Evolutionary conservation across 2,888 invertebrate species (phyloP), one percentile per base, ranked within the genome.

Genomic region (Sinhomidia bicolor): DNA sequence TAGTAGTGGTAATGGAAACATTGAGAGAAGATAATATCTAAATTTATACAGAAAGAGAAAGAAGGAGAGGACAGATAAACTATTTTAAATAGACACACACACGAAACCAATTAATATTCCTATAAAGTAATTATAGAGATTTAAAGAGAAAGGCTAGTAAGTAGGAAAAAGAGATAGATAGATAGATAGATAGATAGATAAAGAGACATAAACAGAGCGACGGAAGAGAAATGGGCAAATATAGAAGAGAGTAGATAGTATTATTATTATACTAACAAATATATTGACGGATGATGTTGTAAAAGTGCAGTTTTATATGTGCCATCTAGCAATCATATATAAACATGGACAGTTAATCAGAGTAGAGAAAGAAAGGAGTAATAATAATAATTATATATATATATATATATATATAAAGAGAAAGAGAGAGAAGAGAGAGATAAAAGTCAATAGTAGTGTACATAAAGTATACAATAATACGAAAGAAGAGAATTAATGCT

Each of bases 171-270:
- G 3, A 74, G 23, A 47, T 1, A 51, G 9, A 54, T 29, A 93
- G n/a, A 79, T 93, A 93, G 93, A 92, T 91, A 92, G 90, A 91
- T 88, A 92, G 91, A 93, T 78, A 92, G 89, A 92, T 90, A 41
- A 26, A 76, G 76, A 82, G n/a, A 82, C n/a, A n/a, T n/a, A n/a
- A 74, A 71, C 36, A 71, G 26, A 68, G 32, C 29, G 62, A 51
- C 20, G 41, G 29, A 65, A 57, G 26, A 76, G 79, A 79, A 32
- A 82, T 23, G 23, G 29, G 44, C n/a, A 87, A 54, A 60, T 10
- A 74, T 10, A 74, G 60, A 78, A 20, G 62, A n/a, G n/a, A n/a
- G n/a, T n/a, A n/a, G n/a, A n/a, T n/a, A 10, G 26, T 20, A 68
- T 47, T 12, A 51, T 51, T 20, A 68, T 47, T 12, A 51, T 51